A percentile compares a stretch with the other conserved stretches of the same genome.
Evolutionary conservation across 30 jellyfish, hydroid and myxozoan species (phyloP).

Genomic region (Sanderia malayensis): DNA sequence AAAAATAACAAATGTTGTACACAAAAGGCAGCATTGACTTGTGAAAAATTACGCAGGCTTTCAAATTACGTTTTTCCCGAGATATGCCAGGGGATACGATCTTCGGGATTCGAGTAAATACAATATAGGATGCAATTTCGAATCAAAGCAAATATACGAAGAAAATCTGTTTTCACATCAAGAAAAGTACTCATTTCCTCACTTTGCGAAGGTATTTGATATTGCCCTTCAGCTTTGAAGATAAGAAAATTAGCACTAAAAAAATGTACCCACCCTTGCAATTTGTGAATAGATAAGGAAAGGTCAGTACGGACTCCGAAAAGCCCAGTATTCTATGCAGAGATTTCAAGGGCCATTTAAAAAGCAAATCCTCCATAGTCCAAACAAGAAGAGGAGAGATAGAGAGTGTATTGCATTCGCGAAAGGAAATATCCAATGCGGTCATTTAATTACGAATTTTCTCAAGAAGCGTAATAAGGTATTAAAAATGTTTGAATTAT

Average conservation of each 20-base stretch:
- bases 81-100: too few species aligned
- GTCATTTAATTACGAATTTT: conserved; percentile 29
- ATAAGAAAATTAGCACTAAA: neutral
- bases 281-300: neutral
- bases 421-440: conserved; percentile 2
- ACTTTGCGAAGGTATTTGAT: neutral
- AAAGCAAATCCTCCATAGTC: too few species aligned
- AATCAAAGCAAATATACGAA: neutral
- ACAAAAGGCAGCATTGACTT: too few species aligned
- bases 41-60: too few species aligned
- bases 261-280: neutral
- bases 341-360: too few species aligned
- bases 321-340: too few species aligned
- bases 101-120: too few species aligned
- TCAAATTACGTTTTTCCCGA: neutral
- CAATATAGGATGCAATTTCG: too few species aligned
- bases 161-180: neutral
- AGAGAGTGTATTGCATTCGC: neutral
- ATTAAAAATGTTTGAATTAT: conserved; percentile 40
- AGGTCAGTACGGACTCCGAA: too few species aligned
- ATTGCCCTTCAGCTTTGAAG: neutral
- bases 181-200: conserved; percentile 1
- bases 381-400: neutral
- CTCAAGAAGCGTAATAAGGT: conserved; percentile 30
- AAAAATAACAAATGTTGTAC: too few species aligned